These are phyloP conservation scores for Megaceryle torquata DNA, from an alignment of 2,113 vertebrate species.

Conservation along the genomic window DNA sequence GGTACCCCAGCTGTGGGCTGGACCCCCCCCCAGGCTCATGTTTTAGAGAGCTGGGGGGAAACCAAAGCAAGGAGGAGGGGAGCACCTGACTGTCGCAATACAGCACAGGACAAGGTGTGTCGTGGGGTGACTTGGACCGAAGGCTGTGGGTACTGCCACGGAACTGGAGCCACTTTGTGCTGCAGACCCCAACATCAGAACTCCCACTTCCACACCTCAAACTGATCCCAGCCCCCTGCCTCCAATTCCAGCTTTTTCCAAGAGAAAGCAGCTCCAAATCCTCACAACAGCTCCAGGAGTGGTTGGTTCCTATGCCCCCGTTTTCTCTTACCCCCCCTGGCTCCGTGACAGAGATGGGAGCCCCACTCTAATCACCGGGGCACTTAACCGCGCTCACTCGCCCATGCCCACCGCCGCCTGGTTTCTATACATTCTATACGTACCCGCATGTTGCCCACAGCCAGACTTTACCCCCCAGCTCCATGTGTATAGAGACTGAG, in stretches of 20 bases:
- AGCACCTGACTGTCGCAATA: rapidly evolving
- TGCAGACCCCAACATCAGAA: not conserved
- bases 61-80: not conserved
- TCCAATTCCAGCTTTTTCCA: not conserved
- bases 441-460: not conserved
- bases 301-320: rapidly evolving
- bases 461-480: not conserved
- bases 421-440: not conserved
- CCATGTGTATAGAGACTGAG: not conserved
- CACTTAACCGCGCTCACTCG: not conserved
- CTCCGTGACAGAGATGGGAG: rapidly evolving
- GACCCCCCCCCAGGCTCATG: not conserved
- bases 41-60: not conserved
- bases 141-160: not conserved
- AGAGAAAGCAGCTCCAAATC: rapidly evolving
- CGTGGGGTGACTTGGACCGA: not conserved
- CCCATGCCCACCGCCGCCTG: not conserved
- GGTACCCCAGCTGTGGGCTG: not conserved
- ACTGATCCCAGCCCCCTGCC: not conserved
- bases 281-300: rapidly evolving
- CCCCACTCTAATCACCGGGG: not conserved
- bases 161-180: not conserved
- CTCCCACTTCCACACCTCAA: not conserved
- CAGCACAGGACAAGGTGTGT: rapidly evolving
- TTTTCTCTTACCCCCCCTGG: not conserved